These are phyloP conservation scores for Drosophila histrio DNA, from an alignment of 2,888 invertebrate genomes.

Conservation along the genomic window DNA sequence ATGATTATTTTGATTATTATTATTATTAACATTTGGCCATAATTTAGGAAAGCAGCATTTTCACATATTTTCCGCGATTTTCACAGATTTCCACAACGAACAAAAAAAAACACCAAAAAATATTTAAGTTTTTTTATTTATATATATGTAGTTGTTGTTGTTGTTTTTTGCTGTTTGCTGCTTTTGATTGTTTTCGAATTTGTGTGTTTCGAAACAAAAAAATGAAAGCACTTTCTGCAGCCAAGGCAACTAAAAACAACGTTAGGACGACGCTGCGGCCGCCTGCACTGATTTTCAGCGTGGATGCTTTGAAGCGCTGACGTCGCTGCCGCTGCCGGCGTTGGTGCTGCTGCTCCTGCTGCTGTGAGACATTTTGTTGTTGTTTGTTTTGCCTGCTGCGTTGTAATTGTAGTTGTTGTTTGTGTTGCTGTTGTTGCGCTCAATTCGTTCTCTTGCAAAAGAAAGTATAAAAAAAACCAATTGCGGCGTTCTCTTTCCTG, in stretches of 20 bases:
- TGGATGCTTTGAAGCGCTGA: conserved; percentile 48
- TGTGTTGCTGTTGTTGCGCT: conserved; percentile 18
- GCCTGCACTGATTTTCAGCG: conserved; percentile 59
- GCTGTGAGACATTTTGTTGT: conserved; percentile 17
- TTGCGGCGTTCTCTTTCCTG: neutral
- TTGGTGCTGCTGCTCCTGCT: neutral
- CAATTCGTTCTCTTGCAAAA: conserved; percentile 43
- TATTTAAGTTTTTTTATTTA: neutral
- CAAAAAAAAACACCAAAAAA: conserved; percentile 19
- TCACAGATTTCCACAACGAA: conserved; percentile 21
- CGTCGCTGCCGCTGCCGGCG: conserved; percentile 25
- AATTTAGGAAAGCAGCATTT: conserved; percentile 40
- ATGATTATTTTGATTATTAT: conserved; percentile 9
- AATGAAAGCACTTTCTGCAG: conserved; percentile 23
- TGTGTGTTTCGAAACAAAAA: neutral
- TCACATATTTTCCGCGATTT: conserved; percentile 24
- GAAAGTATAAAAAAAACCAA: conserved; percentile 2
- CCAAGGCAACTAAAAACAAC: conserved; percentile 46
- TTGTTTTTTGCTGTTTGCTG: neutral
- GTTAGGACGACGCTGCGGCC: conserved; percentile 60
- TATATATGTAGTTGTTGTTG: neutral
- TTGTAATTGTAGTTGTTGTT: conserved; percentile 24
- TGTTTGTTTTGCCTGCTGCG: conserved; percentile 26
- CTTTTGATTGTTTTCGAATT: conserved; percentile 20
- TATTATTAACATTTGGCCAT: conserved; percentile 31